A percentile compares a stretch with the other conserved stretches of the same genome.
phyloP scores from a whole-genome alignment of 2,113 vertebrate species.

The Rhinolophus sinicus region DNA sequence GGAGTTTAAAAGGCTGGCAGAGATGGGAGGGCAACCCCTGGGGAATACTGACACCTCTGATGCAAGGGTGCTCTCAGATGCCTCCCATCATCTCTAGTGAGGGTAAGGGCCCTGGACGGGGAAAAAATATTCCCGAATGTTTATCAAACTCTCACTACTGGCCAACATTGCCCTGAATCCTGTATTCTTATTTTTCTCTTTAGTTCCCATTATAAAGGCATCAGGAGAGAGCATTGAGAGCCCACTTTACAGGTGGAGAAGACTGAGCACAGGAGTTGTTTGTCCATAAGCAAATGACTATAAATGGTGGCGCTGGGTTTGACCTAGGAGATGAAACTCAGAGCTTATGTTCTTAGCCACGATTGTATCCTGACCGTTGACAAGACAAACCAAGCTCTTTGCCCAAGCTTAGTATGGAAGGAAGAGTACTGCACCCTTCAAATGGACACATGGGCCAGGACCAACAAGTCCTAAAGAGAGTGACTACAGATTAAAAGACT shows the following conservation, averaged over 20 bases:
- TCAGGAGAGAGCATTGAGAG: not conserved
- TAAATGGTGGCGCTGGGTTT: too few species aligned
- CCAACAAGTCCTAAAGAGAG: not conserved
- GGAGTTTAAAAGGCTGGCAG: not conserved
- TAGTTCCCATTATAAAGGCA: not conserved
- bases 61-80: accelerated
- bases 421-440: not conserved
- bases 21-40: accelerated
- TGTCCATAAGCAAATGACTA: accelerated
- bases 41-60: accelerated
- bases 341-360: not conserved
- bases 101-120: not conserved
- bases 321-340: not conserved
- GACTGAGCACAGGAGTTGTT: accelerated
- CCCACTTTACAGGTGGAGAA: not conserved
- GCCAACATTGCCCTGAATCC: not conserved
- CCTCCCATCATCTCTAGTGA: not conserved
- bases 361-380: not conserved
- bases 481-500: not conserved
- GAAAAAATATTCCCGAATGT: accelerated
- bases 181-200: not conserved
- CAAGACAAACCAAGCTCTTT: not conserved
- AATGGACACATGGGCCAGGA: too few species aligned
- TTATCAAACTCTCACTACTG: not conserved
- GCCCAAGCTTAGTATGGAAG: not conserved